Evolutionary conservation across 1,140 invertebrate genomes (phyloP).

Genomic region (Latrodectus geometricus): DNA sequence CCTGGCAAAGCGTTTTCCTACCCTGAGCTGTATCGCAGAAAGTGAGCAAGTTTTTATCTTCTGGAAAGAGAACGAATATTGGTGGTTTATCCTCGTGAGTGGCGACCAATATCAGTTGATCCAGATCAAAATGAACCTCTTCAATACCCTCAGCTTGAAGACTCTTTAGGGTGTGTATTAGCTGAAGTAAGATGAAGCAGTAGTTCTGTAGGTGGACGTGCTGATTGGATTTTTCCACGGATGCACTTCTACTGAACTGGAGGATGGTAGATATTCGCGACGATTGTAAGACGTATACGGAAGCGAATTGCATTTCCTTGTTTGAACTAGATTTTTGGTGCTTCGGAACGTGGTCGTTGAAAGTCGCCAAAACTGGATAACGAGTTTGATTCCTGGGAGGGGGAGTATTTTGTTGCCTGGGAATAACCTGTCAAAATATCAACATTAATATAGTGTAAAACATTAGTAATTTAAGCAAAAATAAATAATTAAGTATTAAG

Average conservation of each 20-base stretch:
- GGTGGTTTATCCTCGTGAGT: slow-evolving; percentile 76
- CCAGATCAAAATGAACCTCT: slow-evolving; percentile 77
- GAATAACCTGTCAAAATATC: slow-evolving; percentile 14
- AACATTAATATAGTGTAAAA: too few relatives aligned
- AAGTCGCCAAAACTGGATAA: slow-evolving; percentile 35
- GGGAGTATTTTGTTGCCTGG: slow-evolving; percentile 17
- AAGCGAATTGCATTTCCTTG: background rate
- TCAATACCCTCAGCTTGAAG: slow-evolving; percentile 87
- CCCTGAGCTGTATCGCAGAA: background rate
- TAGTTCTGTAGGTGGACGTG: slow-evolving; percentile 71
- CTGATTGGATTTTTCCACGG: background rate
- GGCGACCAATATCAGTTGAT: slow-evolving; percentile 75
- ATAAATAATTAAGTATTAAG: too few relatives aligned
- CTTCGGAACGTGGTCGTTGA: slow-evolving; percentile 28
- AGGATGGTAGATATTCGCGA: background rate
- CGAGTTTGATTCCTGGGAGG: slow-evolving; percentile 65
- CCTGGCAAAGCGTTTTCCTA: slow-evolving; percentile 78
- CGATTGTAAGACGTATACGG: slow-evolving; percentile 20
- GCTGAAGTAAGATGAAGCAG: slow-evolving; percentile 70
- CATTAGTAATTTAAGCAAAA: too few relatives aligned
- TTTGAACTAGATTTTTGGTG: too few relatives aligned
- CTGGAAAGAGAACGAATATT: slow-evolving; percentile 77
- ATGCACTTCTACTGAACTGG: background rate
- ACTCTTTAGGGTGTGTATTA: slow-evolving; percentile 83
- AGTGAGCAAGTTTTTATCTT: slow-evolving; percentile 59